These are phyloP conservation scores for Corynorhinus townsendii DNA, from an alignment of 2,113 vertebrate species.

Conservation along the genomic window DNA sequence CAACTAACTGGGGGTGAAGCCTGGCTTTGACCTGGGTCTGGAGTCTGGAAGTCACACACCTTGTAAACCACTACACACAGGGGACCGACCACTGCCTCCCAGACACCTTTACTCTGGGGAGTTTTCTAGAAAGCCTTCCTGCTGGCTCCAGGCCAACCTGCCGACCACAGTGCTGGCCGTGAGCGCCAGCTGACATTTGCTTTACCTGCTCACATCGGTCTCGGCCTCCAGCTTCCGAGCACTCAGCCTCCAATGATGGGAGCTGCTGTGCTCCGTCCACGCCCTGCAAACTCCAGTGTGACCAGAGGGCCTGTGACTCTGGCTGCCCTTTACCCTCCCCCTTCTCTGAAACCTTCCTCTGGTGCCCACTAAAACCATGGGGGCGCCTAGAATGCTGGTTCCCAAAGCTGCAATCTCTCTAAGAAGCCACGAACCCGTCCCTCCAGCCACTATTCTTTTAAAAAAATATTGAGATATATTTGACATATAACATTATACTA, in stretches of 20 bases:
- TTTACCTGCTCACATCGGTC: accelerated
- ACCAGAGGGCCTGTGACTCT: not conserved
- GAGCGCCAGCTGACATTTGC: not conserved
- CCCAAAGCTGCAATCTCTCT: not conserved
- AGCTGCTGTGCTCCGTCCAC: not conserved
- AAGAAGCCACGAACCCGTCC: not conserved
- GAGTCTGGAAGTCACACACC: not conserved
- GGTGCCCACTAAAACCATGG: not conserved
- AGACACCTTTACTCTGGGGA: not conserved
- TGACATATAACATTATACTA: not conserved
- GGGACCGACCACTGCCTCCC: not conserved
- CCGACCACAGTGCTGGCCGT: accelerated
- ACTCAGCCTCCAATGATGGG: not conserved
- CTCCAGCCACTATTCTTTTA: not conserved
- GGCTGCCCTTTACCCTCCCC: not conserved
- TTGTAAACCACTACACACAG: not conserved
- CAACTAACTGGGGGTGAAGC: too few species aligned
- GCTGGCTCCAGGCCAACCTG: not conserved
- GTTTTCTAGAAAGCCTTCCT: not conserved
- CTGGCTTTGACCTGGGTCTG: not conserved
- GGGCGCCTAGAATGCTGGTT: not conserved
- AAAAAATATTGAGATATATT: not conserved
- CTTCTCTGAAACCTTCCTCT: not conserved
- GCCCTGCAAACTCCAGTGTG: accelerated
- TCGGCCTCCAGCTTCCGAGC: not conserved